Conservation (phyloP, 2,113 vertebrate genomes). For the Scomber scombrus region DNA sequence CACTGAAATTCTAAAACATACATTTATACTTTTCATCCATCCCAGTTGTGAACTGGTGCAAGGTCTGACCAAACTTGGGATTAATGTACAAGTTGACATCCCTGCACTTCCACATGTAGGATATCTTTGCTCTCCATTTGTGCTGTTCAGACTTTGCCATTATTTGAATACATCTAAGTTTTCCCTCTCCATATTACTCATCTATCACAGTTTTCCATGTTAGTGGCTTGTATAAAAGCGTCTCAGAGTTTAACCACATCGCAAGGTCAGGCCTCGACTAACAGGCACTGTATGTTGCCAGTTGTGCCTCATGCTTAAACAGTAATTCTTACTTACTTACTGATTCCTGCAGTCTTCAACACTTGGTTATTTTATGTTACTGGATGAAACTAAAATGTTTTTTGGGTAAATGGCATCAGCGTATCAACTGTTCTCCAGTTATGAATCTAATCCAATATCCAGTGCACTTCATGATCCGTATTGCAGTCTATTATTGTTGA, state of each 20-base stretch:
- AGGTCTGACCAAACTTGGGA: too few species aligned
- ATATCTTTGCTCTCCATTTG: too few species aligned
- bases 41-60: background rate
- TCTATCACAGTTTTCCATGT: background rate
- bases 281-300: background rate
- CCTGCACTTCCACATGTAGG: too few species aligned
- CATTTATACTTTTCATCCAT: background rate
- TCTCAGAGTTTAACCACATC: background rate
- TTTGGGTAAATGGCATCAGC: background rate
- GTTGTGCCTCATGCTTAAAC: background rate
- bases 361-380: background rate
- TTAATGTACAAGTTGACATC: too few species aligned
- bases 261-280: background rate
- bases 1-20: background rate
- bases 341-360: background rate
- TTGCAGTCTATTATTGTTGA: background rate
- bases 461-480: conserved; percentile 5
- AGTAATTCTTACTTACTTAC: background rate
- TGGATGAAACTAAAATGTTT: background rate
- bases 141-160: background rate
- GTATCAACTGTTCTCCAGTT: background rate
- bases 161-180: background rate
- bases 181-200: background rate
- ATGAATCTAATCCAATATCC: background rate
- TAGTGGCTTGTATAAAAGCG: background rate